phyloP scores from a whole-genome alignment of 2,888 invertebrate species.

The Serrognathus titanus region DNA sequence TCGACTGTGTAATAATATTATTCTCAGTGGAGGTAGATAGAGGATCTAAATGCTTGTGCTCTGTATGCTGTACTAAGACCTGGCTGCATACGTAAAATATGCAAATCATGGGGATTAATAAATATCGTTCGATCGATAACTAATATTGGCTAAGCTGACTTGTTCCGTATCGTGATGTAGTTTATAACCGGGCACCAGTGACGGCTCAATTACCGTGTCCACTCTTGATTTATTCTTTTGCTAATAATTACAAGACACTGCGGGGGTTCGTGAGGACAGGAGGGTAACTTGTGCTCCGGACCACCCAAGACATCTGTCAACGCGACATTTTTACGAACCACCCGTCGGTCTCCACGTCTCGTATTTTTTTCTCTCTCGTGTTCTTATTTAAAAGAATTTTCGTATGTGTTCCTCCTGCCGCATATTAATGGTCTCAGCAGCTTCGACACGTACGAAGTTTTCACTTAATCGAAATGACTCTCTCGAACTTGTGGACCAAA shows the following conservation, averaged over 20 bases:
- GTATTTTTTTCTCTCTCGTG: neutral
- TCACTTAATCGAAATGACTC: too few species aligned
- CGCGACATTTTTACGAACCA: conserved; percentile 14
- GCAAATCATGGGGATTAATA: conserved; percentile 26
- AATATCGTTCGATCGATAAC: conserved; percentile 15
- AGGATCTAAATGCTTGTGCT: neutral
- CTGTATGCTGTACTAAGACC: too few species aligned
- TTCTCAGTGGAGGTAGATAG: neutral
- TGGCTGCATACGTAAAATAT: conserved; percentile 15
- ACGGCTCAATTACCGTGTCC: conserved; percentile 5
- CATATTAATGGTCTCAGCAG: too few species aligned
- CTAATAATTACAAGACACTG: conserved; percentile 3
- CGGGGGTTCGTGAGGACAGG: conserved; percentile 8
- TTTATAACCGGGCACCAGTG: conserved; percentile 7
- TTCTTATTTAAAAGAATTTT: too few species aligned
- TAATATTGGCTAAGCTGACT: conserved; percentile 1
- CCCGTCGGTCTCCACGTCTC: neutral
- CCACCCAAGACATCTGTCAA: conserved; percentile 21
- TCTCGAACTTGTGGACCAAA: too few species aligned
- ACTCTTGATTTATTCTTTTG: conserved; percentile 4
- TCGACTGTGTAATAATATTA: neutral
- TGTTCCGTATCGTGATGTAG: conserved; percentile 5
- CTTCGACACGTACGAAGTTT: too few species aligned
- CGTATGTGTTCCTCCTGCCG: too few species aligned
- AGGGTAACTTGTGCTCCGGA: conserved; percentile 13